Conservation (phyloP, 2,888 invertebrate genomes). For the Temnothorax unifasciatus region DNA sequence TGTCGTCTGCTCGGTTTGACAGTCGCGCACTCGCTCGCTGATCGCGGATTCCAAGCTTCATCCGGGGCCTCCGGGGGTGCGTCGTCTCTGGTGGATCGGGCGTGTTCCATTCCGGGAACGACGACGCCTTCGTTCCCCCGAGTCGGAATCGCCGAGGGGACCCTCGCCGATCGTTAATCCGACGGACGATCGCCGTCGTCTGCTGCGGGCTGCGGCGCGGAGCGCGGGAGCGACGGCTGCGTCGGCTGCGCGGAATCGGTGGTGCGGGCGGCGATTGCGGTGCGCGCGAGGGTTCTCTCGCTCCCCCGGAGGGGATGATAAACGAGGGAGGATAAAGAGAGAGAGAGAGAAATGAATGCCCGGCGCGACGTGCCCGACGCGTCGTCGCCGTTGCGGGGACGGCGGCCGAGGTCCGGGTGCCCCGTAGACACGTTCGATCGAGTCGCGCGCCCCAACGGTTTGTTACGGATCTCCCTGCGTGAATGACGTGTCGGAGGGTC, state of each 20-base stretch:
- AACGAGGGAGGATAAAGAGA: background rate
- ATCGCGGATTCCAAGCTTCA: background rate
- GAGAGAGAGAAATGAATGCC: slow-evolving; percentile 53
- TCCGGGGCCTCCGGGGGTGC: background rate
- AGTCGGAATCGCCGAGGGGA: too few species aligned
- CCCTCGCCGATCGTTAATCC: slow-evolving; percentile 9
- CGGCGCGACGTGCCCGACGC: slow-evolving; percentile 23
- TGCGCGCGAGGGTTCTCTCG: background rate
- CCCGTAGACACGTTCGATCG: slow-evolving; percentile 49
- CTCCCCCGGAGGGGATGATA: background rate
- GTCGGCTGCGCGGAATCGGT: slow-evolving; percentile 71
- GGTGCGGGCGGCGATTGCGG: slow-evolving; percentile 22
- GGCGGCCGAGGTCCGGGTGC: slow-evolving; percentile 81
- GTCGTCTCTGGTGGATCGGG: too few species aligned
- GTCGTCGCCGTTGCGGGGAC: slow-evolving; percentile 60
- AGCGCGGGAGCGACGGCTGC: slow-evolving; percentile 65
- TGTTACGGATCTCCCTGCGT: slow-evolving; percentile 64
- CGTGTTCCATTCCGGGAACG: background rate
- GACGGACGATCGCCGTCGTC: slow-evolving; percentile 48
- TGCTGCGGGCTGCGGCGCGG: slow-evolving; percentile 56
- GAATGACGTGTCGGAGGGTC: slow-evolving; percentile 70
- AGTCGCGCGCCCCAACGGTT: slow-evolving; percentile 39
- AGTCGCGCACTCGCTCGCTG: slow-evolving; percentile 42
- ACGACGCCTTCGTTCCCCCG: background rate
- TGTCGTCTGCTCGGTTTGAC: slow-evolving; percentile 75